phyloP scores from a whole-genome alignment of 2,113 vertebrate genomes.

The mouse (Mus musculus) region DNA sequence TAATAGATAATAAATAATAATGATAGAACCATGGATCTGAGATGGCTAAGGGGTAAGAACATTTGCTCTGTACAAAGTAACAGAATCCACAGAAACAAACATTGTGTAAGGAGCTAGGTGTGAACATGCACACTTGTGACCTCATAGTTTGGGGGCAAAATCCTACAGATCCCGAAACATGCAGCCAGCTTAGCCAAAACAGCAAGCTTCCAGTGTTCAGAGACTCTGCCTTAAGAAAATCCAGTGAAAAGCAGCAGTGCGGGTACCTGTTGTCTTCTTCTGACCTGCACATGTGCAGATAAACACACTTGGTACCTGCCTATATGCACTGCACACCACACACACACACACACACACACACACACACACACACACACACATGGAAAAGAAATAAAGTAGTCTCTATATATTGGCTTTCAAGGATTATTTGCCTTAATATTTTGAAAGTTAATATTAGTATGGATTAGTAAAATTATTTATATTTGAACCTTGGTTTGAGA shows the following conservation, averaged over 20 bases:
- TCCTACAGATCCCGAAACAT: neutral
- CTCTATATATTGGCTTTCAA: neutral
- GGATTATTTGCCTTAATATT: slow-evolving; percentile 31
- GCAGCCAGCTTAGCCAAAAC: neutral
- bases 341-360: neutral
- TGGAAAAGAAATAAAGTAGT: neutral
- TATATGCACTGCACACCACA: no score
- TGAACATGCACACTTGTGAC: neutral
- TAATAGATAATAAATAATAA: neutral
- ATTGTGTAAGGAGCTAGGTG: neutral
- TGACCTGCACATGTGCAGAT: no score
- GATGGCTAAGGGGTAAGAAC: neutral
- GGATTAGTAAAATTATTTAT: neutral
- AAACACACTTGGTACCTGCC: neutral
- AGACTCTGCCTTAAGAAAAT: neutral
- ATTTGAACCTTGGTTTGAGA: slow-evolving; percentile 25
- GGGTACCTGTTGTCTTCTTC: neutral
- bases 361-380: neutral
- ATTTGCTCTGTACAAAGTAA: no score
- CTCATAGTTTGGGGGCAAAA: neutral
- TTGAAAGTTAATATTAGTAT: slow-evolving; percentile 35
- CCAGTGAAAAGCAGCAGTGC: neutral
- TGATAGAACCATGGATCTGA: neutral
- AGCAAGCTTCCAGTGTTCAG: neutral
- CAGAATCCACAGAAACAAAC: neutral